These are phyloP conservation scores for Odontesthes bonariensis DNA, from an alignment of 2,113 vertebrate species.

Conservation along the genomic window DNA sequence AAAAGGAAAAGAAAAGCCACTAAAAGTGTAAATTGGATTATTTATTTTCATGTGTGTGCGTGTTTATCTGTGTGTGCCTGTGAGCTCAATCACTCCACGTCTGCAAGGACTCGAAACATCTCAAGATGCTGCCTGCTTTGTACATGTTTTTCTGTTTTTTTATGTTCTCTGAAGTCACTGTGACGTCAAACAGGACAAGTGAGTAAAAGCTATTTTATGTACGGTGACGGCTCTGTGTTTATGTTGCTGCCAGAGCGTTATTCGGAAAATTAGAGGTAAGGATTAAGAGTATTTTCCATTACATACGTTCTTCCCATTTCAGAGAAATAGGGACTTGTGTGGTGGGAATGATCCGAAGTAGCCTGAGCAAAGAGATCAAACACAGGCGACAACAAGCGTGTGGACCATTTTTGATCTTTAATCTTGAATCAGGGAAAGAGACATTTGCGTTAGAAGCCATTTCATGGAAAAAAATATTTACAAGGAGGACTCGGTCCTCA, in stretches of 20 bases:
- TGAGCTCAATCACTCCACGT: conserved; percentile 13
- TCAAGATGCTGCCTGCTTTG: conserved; percentile 24
- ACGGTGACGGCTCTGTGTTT: conserved; percentile 13
- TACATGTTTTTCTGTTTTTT: neutral
- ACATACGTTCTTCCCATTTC: no score
- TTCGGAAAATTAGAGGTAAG: neutral
- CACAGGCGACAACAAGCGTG: conserved; percentile 6
- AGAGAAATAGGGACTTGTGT: neutral
- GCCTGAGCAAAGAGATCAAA: neutral
- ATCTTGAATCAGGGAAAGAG: conserved; percentile 73
- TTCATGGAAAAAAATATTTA: conserved; percentile 82
- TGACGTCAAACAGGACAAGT: conserved; percentile 15
- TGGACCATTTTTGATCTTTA: conserved; percentile 69
- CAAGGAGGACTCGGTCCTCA: conserved; percentile 65
- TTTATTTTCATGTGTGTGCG: conserved; percentile 52
- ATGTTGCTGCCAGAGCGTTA: neutral
- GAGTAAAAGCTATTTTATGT: conserved; percentile 52
- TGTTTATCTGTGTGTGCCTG: conserved; percentile 19
- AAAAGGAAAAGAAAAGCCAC: conserved; percentile 37
- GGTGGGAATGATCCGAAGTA: neutral
- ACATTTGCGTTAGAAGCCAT: conserved; percentile 75
- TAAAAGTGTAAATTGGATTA: conserved; percentile 46
- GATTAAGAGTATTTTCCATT: neutral
- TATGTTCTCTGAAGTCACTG: neutral
- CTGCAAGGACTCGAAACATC: neutral